Percentiles rank a stretch among this genome's conserved stretches.
Conservation (phyloP, 2,113 vertebrate genomes). For the Callorhinus ursinus region DNA sequence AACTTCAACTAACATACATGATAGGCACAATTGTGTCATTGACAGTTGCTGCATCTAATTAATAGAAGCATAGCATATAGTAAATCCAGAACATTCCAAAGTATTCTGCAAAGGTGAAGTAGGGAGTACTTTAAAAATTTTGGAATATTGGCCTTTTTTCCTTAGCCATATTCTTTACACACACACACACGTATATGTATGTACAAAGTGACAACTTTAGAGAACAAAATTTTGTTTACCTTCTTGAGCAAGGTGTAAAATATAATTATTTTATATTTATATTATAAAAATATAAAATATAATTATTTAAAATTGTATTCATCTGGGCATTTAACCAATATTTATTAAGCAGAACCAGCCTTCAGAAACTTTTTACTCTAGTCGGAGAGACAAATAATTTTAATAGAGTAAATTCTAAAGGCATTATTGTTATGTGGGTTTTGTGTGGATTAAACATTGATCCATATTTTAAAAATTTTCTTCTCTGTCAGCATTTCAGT, state of each 20-base stretch:
- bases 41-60: neutral
- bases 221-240: constrained; percentile 15
- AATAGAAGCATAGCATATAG: neutral
- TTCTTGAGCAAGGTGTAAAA: constrained; percentile 34
- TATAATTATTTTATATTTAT: neutral
- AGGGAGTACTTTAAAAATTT: neutral
- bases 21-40: neutral
- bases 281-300: neutral
- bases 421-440: neutral
- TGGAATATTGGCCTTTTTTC: neutral
- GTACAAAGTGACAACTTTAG: neutral
- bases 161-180: neutral
- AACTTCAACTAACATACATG: neutral
- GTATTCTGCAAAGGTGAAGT: neutral
- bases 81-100: constrained; percentile 22
- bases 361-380: constrained; percentile 12
- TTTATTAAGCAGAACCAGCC: constrained; percentile 43
- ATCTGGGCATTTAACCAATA: neutral
- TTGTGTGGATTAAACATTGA: constrained; percentile 52
- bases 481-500: constrained; percentile 56
- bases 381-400: constrained; percentile 10
- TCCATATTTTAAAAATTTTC: constrained; percentile 26
- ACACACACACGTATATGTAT: neutral
- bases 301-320: neutral
- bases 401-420: constrained; percentile 35